phyloP scores from a whole-genome alignment of 2,797 vertebrate species.

The Serranus cabrilla region DNA sequence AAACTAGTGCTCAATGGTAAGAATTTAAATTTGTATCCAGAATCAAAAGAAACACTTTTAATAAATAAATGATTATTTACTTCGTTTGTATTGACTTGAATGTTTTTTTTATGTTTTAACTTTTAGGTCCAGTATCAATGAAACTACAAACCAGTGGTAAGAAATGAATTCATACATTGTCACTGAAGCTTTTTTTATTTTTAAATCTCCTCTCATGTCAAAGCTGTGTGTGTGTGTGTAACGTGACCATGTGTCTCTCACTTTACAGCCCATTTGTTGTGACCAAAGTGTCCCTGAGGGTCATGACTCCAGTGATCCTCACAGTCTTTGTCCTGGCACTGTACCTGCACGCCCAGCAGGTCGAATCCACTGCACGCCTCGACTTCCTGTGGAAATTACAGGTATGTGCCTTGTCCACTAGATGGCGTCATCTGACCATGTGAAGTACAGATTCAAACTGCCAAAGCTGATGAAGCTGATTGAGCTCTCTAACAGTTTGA shows the following conservation, averaged over 20 bases:
- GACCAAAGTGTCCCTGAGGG: constrained; percentile 93
- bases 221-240: neutral
- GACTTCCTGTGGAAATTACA: constrained; percentile 99
- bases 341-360: constrained; percentile 96
- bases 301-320: constrained; percentile 94
- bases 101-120: constrained; percentile 16
- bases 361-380: constrained; percentile 96
- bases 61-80: neutral
- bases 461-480: neutral
- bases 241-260: neutral
- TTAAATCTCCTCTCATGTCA: neutral
- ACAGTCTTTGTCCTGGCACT: constrained; percentile 94
- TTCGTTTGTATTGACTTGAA: constrained; percentile 7
- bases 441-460: neutral
- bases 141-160: constrained; percentile 87
- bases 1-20: constrained; percentile 83
- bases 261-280: constrained; percentile 83
- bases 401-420: constrained; percentile 80
- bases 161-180: constrained; percentile 16
- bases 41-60: neutral
- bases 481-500: neutral
- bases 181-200: neutral
- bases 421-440: constrained; percentile 24
- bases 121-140: constrained; percentile 85
- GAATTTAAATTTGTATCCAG: constrained; percentile 21